These are phyloP conservation scores for Drosophila crucigera DNA, from an alignment of 2,888 invertebrate genomes.

Conservation along the genomic window DNA sequence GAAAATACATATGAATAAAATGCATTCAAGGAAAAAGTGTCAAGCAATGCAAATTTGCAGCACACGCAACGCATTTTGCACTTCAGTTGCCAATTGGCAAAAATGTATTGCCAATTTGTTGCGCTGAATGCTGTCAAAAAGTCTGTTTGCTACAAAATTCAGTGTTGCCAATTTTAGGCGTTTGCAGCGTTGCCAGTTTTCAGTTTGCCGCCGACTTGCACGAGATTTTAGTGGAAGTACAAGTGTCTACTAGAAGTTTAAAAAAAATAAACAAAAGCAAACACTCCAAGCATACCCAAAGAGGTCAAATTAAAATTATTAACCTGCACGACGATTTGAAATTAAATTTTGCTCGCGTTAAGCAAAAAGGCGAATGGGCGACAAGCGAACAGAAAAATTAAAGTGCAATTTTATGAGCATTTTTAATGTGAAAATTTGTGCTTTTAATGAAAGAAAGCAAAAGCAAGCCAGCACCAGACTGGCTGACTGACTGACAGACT, in stretches of 20 bases:
- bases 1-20: slow-evolving; percentile 49
- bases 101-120: slow-evolving; percentile 25
- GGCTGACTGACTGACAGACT: slow-evolving; percentile 20
- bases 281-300: slow-evolving; percentile 43
- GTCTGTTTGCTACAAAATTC: not conserved
- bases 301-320: slow-evolving; percentile 77
- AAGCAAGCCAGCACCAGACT: slow-evolving; percentile 41
- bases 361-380: slow-evolving; percentile 44
- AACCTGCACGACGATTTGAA: slow-evolving; percentile 72
- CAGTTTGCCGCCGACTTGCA: slow-evolving; percentile 23
- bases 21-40: slow-evolving; percentile 62
- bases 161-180: slow-evolving; percentile 38
- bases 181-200: slow-evolving; percentile 28
- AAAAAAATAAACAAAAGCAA: slow-evolving; percentile 10
- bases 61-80: slow-evolving; percentile 3
- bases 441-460: slow-evolving; percentile 67
- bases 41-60: slow-evolving; percentile 70
- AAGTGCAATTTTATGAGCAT: slow-evolving; percentile 79
- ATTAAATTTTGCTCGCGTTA: slow-evolving; percentile 67
- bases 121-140: slow-evolving; percentile 22
- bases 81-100: slow-evolving; percentile 52
- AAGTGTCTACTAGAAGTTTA: slow-evolving; percentile 19
- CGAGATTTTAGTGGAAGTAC: slow-evolving; percentile 25
- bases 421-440: slow-evolving; percentile 77
- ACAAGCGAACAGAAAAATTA: slow-evolving; percentile 55